Evolutionary conservation across 53 echinoderm and acorn worm genomes (phyloP), one percentile per base, ranked within the genome.

Genomic region (Henricia sp.): DNA sequence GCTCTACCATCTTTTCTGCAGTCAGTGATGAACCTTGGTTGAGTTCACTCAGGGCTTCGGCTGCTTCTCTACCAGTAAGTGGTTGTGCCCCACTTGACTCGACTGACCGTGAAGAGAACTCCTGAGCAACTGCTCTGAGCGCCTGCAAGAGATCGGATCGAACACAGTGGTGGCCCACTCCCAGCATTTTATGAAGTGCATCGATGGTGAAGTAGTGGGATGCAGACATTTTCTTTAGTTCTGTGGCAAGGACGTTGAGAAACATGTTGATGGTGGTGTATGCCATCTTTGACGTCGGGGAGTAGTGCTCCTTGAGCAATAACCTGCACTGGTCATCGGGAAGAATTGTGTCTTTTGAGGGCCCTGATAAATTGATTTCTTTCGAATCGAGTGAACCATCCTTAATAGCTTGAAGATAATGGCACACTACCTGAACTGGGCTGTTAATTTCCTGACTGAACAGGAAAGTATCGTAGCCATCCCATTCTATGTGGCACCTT

Each of bases 341-440:
- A 13, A 82, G 65, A 17, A 37, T 12, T 37, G 33, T 66, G 21
- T 21, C 82, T 20, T 82, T 46, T 44, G 32, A 67, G 8, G 37
- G 36, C 37, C 68, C 78, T 11, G 67, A 35, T 20, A 77, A 55
- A 6, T 27, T 33, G 17, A 87, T 78, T 12, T 77, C 51, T 40
- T n/a, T 42, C n/a, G 60, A 29, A 36, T 87, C 56, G 25, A 87
- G 67, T 21, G 68, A 19, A 11, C 54, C 69, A 37, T 50, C 52
- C 13, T 68, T 26, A 30, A 87, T 23, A 6, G 78, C 68, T 68
- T 87, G 66, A 28, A 87, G 37, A 50, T 87, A 87, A 30, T 55
- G 66, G 53, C 87, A 87, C 0, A 87, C 87, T 35, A 87, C 87
- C 75, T 87, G 87, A 19, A 78, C 77, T 27, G 77, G 78, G 64